A percentile compares a stretch with the other conserved stretches of the same genome.
phyloP scores from a whole-genome alignment of 2,113 vertebrate species.

The Spea bombifrons region DNA sequence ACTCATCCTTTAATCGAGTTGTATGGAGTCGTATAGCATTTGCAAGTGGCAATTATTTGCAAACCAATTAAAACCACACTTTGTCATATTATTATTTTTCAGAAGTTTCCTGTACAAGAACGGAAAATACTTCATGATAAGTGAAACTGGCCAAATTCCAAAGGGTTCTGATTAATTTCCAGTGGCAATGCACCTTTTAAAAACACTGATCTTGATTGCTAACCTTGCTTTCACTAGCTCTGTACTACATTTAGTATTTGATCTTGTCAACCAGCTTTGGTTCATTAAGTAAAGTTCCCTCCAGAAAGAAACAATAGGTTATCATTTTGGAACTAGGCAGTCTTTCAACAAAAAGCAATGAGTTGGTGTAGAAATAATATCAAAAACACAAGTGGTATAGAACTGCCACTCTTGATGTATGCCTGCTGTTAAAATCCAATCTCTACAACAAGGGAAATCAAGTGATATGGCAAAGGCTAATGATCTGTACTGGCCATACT shows the following conservation, averaged over 20 bases:
- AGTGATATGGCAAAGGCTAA: conserved; percentile 25
- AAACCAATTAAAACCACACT: no score
- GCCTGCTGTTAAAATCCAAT: conserved; percentile 29
- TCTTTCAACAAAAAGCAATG: neutral
- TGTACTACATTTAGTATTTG: conserved; percentile 7
- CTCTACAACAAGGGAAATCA: conserved; percentile 18
- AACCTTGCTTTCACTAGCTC: neutral
- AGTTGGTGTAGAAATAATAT: neutral
- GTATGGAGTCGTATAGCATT: no score
- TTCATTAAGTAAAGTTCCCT: neutral
- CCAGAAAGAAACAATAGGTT: neutral
- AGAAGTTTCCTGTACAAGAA: no score
- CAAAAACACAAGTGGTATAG: conserved; percentile 9
- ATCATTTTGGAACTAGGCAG: neutral
- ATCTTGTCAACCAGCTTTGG: neutral
- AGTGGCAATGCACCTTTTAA: neutral
- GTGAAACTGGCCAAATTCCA: no score
- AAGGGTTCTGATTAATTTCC: neutral
- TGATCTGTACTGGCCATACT: conserved; percentile 10
- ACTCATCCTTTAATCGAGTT: no score
- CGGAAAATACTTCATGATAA: no score
- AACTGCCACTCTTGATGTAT: conserved; percentile 27
- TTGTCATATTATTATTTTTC: no score
- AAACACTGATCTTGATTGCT: neutral
- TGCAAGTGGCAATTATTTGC: no score